These are phyloP conservation scores for Halocynthia roretzi DNA, from an alignment of 23 tunicate species.

Conservation along the genomic window DNA sequence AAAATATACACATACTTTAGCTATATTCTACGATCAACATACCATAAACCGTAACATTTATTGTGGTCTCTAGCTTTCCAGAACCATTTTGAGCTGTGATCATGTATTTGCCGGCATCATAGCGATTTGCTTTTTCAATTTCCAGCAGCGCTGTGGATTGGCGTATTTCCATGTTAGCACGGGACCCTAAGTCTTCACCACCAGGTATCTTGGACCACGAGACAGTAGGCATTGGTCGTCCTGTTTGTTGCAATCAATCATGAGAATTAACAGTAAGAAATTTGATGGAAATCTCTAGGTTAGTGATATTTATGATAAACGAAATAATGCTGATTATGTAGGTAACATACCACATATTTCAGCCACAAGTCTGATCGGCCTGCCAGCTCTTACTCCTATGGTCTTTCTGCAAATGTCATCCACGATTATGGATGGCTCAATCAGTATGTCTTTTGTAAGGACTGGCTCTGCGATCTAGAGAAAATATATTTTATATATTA, in stretches of 20 bases:
- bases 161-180: slow-evolving; percentile 76
- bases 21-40: background rate
- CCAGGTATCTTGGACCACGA: slow-evolving; percentile 74
- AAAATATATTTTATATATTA: background rate
- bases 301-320: background rate
- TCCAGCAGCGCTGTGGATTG: slow-evolving; percentile 48
- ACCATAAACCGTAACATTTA: slow-evolving; percentile 64
- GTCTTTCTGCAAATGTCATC: slow-evolving; percentile 56
- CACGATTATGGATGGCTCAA: slow-evolving; percentile 53
- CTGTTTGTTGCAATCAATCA: slow-evolving; percentile 8
- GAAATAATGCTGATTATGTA: background rate
- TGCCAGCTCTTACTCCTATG: slow-evolving; percentile 67
- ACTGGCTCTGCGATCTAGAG: slow-evolving; percentile 32
- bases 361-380: slow-evolving; percentile 55
- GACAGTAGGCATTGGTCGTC: slow-evolving; percentile 83
- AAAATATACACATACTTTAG: background rate
- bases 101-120: slow-evolving; percentile 92
- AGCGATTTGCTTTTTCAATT: slow-evolving; percentile 69
- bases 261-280: background rate
- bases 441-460: slow-evolving; percentile 48
- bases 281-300: background rate
- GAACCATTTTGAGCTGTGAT: slow-evolving; percentile 61
- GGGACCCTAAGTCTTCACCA: slow-evolving; percentile 44
- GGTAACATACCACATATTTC: slow-evolving; percentile 14
- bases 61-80: slow-evolving; percentile 48